Evolutionary conservation across 2,113 vertebrate species (phyloP).

Genomic region (Raja brachyura): DNA sequence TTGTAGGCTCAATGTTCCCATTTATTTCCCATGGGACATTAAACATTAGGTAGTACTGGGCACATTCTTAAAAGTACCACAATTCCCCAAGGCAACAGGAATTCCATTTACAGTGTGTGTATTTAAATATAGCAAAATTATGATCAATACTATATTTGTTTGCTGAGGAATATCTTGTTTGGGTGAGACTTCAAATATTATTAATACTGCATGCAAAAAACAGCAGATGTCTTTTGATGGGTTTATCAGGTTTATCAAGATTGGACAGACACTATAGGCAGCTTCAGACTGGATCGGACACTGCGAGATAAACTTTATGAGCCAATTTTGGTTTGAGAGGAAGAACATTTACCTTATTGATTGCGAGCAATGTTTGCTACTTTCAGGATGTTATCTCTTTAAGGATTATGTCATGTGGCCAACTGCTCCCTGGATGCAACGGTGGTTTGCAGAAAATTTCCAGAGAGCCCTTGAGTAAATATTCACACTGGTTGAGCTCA

Average conservation of each 20-base stretch:
- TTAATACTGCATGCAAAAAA: slow-evolving; percentile 7
- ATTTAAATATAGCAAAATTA: slow-evolving; percentile 15
- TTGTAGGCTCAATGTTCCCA: slow-evolving; percentile 31
- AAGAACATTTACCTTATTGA: too few relatives aligned
- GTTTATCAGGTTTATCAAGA: background rate
- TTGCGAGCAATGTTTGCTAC: too few relatives aligned
- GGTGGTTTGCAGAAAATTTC: too few relatives aligned
- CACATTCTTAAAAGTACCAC: slow-evolving; percentile 12
- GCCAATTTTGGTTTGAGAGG: background rate
- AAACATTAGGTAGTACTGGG: background rate
- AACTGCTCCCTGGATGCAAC: too few relatives aligned
- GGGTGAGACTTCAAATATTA: slow-evolving; percentile 19
- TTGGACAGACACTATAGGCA: background rate
- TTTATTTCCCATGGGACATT: slow-evolving; percentile 15
- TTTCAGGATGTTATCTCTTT: too few relatives aligned
- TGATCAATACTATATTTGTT: slow-evolving; percentile 12
- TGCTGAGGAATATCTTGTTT: background rate
- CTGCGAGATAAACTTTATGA: background rate
- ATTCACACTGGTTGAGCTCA: too few relatives aligned
- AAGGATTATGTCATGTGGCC: too few relatives aligned
- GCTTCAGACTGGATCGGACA: background rate
- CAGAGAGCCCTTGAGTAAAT: too few relatives aligned
- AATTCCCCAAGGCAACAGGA: background rate
- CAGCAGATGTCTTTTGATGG: background rate
- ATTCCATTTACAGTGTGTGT: slow-evolving; percentile 26